Percentiles rank a stretch among this genome's conserved stretches.
phyloP scores from a whole-genome alignment of 2,113 vertebrate species.

The Phalacrocorax aristotelis region DNA sequence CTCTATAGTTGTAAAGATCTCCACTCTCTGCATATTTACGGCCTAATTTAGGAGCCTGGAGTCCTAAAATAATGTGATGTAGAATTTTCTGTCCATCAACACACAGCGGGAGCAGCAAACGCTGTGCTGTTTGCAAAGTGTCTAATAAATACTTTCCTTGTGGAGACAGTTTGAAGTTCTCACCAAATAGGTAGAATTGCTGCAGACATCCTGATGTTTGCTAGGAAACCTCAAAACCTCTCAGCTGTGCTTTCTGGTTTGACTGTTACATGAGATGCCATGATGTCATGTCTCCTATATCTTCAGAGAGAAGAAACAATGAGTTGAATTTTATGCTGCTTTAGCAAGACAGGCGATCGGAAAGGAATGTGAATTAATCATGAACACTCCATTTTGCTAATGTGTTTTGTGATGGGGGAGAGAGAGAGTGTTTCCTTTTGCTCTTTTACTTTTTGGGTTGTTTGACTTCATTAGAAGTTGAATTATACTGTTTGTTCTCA shows the following conservation, averaged over 20 bases:
- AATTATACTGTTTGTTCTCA: conserved; percentile 46
- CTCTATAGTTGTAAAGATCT: neutral
- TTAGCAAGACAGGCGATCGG: neutral
- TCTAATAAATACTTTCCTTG: neutral
- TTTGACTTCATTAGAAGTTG: conserved; percentile 53
- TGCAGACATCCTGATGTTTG: neutral
- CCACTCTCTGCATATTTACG: neutral
- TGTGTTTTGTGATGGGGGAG: neutral
- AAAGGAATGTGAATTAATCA: conserved; percentile 59
- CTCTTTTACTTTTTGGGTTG: conserved; percentile 21
- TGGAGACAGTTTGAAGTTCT: neutral
- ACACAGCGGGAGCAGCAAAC: neutral
- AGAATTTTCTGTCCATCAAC: neutral
- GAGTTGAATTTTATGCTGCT: conserved; percentile 8
- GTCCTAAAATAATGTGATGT: neutral
- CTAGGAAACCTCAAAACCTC: conserved; percentile 27
- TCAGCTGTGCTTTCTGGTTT: neutral
- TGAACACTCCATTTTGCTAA: conserved; percentile 43
- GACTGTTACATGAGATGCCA: neutral
- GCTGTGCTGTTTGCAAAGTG: neutral
- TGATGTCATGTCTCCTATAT: neutral
- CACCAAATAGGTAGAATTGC: neutral
- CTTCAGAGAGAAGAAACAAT: neutral
- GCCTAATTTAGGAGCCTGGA: neutral
- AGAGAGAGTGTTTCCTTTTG: neutral